Evolutionary conservation across 2,888 invertebrate genomes (phyloP), one percentile per base, ranked within the genome.

Genomic region (Megalurothrips usitatus): DNA sequence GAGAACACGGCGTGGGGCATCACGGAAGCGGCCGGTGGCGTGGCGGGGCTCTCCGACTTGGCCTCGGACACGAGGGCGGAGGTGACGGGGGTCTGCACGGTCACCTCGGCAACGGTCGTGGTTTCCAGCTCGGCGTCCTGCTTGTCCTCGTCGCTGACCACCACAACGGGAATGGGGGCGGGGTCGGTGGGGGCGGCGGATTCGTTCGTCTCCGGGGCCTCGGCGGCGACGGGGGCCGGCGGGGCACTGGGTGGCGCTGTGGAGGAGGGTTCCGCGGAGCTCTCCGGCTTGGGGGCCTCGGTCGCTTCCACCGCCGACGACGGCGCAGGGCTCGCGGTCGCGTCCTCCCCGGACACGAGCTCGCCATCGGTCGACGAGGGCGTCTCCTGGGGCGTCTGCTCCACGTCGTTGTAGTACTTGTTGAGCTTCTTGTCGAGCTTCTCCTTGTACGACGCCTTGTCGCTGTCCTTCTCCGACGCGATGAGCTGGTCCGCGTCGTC

Each of bases 401-500:
- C 58, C 58, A n/a, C 52, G 68, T 79, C n/a, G 82, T 82, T 28
- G 82, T 81, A 26, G 81, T 81, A 78, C 48, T 79, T 80, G 81
- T 19, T 79, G 28, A 23, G 23, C 48, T 47, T 58, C 34, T 48
- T 63, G n/a, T n/a, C n/a, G 47, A 48, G 80, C n/a, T 58, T 47
- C 49, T 81, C 58, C 79, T 68, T 58, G 58, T 58, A 58, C 6
- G 58, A 58, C 14, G 58, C 58, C 58, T 58, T 58, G 17, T 14
- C 58, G 58, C n/a, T n/a, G 58, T n/a, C 58, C 14, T 58, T 58
- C 58, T 58, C 58, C 58, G 58, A 58, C 19, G 58, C 6, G 58
- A 58, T 58, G 12, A 58, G 58, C 58, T 58, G 58, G 14, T 58
- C 58, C 34, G 34, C 6, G 58, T 58, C 58, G 58, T n/a, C n/a